Base-by-base conservation (phyloP, 2,888 invertebrate genomes). In the Pollenia angustigena region DNA sequence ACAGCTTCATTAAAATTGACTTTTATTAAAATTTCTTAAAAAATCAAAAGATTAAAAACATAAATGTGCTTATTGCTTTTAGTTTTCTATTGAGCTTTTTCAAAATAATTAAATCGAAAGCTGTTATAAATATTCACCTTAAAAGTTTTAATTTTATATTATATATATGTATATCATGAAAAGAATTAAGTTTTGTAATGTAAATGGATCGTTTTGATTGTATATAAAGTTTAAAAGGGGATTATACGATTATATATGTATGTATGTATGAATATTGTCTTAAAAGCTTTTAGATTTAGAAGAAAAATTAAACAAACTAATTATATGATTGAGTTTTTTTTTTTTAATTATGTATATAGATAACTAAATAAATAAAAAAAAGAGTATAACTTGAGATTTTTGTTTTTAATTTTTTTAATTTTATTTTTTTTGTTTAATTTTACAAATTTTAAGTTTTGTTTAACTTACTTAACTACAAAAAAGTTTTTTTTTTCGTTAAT, bases 381-480 rank as follows among this genome's bases (percentile, higher is more conserved):
- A 42, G 46, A 44, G 62, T 66, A 42, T 54, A 7, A 66, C 50
- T 42, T 58, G 44, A 42, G 50, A 66, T 58, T 9, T 74, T 66
- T 42, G n/a, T 71, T 52, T 44, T 40, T 23, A 11, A 42, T 50
- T 44, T 75, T 46, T 46, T 58, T 60, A n/a, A 16, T 42, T 40
- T 54, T 11, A 12, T 40, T 12, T 56, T 56, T 6, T 12, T 58
- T 58, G 42, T 74, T 71, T 48, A 18, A 66, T 56, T 71, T 54
- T 50, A 66, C 4, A 42, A 23, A 58, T 76, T 64, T 60, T 44
- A 42, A n/a, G 7, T 58, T 72, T 32, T 58, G 23, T 58, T 72
- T 23, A 64, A 44, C 83, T 80, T 84, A 85, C 71, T 78, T 58
- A 56, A 64, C 87, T 87, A 87, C 87, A 87, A 87, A 83, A 83